Percentiles rank a stretch among this genome's conserved stretches.
These are phyloP conservation scores for Drosophila bocqueti DNA, from an alignment of 1,140 invertebrate species.

Conservation along the genomic window DNA sequence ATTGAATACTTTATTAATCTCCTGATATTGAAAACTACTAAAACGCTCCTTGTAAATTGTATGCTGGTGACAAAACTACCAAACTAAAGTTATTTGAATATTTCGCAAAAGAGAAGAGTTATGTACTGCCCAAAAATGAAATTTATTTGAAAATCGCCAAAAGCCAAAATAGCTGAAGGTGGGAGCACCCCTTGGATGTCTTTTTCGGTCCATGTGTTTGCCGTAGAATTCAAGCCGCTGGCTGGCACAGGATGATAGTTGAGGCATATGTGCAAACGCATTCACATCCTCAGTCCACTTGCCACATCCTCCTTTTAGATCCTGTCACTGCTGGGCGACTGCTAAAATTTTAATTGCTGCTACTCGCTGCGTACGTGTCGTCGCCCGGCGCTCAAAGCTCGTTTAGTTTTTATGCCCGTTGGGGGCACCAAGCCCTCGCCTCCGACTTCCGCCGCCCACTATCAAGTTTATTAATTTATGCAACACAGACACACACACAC, in stretches of 20 bases:
- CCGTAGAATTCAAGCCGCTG: conserved; percentile 55
- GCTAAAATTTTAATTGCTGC: conserved; percentile 82
- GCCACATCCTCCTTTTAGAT: neutral
- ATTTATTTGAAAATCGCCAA: neutral
- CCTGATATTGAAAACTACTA: too few relatives aligned
- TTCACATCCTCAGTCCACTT: neutral
- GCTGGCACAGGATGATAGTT: conserved; percentile 38
- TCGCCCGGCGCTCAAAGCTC: conserved; percentile 64
- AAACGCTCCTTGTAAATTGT: too few relatives aligned
- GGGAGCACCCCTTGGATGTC: neutral
- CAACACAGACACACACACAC: conserved; percentile 36
- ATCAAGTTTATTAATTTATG: conserved; percentile 83
- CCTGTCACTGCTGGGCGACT: conserved; percentile 45
- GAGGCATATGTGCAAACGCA: conserved; percentile 49
- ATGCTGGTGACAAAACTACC: too few relatives aligned
- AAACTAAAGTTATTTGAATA: neutral
- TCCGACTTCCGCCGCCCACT: conserved; percentile 13
- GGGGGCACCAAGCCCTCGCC: neutral
- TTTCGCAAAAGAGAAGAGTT: neutral
- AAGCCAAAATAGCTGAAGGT: neutral
- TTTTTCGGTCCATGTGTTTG: conserved; percentile 37
- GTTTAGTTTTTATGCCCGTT: conserved; percentile 71
- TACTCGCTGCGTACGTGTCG: conserved; percentile 71
- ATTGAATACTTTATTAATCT: too few relatives aligned
- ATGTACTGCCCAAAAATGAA: neutral